phyloP scores from a whole-genome alignment of 2,113 vertebrate species.

The Rhinopomastus cyanomelas region DNA sequence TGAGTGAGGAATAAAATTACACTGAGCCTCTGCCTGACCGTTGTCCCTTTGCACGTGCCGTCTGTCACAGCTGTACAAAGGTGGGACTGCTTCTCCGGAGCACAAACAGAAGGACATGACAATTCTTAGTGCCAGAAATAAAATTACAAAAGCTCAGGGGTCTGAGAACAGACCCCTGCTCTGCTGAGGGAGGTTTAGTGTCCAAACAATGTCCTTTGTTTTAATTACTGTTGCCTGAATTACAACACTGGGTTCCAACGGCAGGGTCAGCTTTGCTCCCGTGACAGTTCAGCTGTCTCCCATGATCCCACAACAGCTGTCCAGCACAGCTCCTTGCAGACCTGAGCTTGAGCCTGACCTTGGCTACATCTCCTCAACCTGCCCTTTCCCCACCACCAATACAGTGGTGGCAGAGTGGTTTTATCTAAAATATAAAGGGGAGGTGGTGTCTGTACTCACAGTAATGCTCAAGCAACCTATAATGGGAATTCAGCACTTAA shows the following conservation, averaged over 20 bases:
- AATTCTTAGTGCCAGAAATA: not conserved
- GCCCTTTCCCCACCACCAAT: not conserved
- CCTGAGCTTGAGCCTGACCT: not conserved
- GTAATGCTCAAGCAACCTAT: not conserved
- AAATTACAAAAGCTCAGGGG: not conserved
- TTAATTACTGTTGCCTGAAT: not conserved
- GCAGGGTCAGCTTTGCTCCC: not conserved
- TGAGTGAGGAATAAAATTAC: not conserved
- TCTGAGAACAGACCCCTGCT: not conserved
- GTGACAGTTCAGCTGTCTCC: not conserved
- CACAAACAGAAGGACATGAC: not conserved
- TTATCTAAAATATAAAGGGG: not conserved
- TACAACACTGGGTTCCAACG: not conserved
- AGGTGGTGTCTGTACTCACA: not conserved
- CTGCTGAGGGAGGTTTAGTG: not conserved
- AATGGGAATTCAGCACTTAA: fast-evolving
- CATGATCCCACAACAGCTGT: not conserved
- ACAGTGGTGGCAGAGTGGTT: not conserved
- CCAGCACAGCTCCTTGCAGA: not conserved
- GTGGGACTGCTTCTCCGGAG: not conserved
- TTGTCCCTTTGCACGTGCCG: not conserved
- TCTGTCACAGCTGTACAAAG: not conserved
- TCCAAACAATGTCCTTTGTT: not conserved
- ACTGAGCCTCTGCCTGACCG: not conserved
- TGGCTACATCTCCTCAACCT: not conserved